Evolutionary conservation across 1,140 invertebrate genomes (phyloP).

Genomic region (Ganaspis sp.): DNA sequence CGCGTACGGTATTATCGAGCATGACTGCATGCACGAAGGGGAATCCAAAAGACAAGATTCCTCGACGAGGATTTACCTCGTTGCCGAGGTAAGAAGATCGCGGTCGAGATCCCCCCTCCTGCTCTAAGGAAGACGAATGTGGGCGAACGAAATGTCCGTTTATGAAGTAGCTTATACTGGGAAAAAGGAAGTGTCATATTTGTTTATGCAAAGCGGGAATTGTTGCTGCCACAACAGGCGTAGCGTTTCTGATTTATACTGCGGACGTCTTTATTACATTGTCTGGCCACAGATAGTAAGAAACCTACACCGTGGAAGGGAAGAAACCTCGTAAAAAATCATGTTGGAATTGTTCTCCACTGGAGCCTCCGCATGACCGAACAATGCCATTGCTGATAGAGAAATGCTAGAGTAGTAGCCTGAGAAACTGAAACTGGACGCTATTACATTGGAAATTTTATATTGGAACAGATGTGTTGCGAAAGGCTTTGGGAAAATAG

Average conservation of each 20-base stretch:
- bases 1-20: slow-evolving; percentile 24
- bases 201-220: slow-evolving; percentile 62
- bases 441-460: not conserved
- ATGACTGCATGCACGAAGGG: slow-evolving; percentile 14
- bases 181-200: slow-evolving; percentile 67
- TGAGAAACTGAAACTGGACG: not conserved
- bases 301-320: not conserved
- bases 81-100: slow-evolving; percentile 14
- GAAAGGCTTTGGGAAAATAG: not conserved
- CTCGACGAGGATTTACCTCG: not conserved
- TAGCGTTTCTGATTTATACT: slow-evolving; percentile 61
- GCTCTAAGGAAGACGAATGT: slow-evolving; percentile 59
- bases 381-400: slow-evolving; percentile 22
- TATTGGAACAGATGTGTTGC: not conserved
- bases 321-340: slow-evolving; percentile 10
- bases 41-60: slow-evolving; percentile 41
- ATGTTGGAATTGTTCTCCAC: slow-evolving; percentile 5
- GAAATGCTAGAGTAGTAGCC: not conserved
- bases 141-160: slow-evolving; percentile 64
- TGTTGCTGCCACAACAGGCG: slow-evolving; percentile 48
- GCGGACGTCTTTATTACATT: slow-evolving; percentile 64
- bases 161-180: slow-evolving; percentile 39
- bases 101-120: slow-evolving; percentile 9
- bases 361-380: slow-evolving; percentile 4
- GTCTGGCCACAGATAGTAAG: slow-evolving; percentile 44